phyloP scores from a whole-genome alignment of 2,888 invertebrate genomes.

The Euplexia lucipara region DNA sequence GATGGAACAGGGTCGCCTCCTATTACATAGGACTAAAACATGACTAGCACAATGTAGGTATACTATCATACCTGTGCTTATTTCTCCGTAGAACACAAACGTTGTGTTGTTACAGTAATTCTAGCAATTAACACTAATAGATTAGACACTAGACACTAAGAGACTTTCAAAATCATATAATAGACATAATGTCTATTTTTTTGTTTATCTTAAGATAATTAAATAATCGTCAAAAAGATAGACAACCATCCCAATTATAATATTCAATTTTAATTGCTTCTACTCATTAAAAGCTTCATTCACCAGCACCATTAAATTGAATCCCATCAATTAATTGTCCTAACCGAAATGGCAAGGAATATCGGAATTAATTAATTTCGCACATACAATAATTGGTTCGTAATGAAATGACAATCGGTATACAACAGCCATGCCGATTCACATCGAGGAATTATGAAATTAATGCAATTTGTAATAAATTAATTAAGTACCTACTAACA shows the following conservation, averaged over 20 bases:
- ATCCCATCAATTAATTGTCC: constrained; percentile 43
- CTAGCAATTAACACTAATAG: no score
- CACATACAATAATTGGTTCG: constrained; percentile 46
- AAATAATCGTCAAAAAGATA: not conserved
- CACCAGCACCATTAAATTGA: constrained; percentile 13
- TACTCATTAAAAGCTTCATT: constrained; percentile 21
- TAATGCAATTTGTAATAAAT: constrained; percentile 62
- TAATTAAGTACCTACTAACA: constrained; percentile 33
- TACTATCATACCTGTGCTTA: no score
- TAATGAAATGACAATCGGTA: constrained; percentile 57
- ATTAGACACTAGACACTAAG: no score
- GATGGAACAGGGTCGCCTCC: no score
- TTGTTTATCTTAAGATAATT: no score
- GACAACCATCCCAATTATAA: not conserved
- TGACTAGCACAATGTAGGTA: no score
- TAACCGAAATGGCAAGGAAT: constrained; percentile 47
- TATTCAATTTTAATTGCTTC: constrained; percentile 12
- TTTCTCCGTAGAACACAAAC: no score
- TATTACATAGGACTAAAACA: no score
- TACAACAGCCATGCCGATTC: constrained; percentile 31
- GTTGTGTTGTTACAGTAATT: no score
- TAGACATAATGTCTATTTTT: no score
- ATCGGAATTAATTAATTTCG: constrained; percentile 64
- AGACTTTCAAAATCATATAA: no score
- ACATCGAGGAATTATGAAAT: constrained; percentile 59